Base-by-base conservation (phyloP, 1,140 invertebrate species). In the Drosophila gunungcola region DNA sequence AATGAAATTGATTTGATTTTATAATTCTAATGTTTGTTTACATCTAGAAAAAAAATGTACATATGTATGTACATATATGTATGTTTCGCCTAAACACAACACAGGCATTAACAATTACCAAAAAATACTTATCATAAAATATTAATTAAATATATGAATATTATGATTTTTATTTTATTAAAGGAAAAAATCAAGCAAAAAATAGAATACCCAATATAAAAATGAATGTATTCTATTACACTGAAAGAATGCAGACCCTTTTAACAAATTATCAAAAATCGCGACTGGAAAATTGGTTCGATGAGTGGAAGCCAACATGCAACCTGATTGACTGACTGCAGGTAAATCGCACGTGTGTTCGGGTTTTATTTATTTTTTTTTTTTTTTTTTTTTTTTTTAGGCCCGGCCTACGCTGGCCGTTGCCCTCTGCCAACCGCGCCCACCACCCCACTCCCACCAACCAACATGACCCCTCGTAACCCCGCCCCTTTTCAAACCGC, bases 251-350 rank as follows among this genome's bases (percentile, higher is more conserved):
- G 1, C 2, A 3, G 12, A 16, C 11, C 34, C 21, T 54, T 29
- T 7, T 10, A 11, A 11, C 36, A 11, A 38, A 38, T 42, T 42
- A 42, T 13, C 41, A 5, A 42, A 16, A 25, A 45, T 21, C 16
- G 42, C 13, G 21, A 12, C 25, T 21, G 3, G 32, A 52, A 53
- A 53, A 53, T n/a, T n/a, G 61, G 43, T 48, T 58, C 54, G 63
- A 36, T 57, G 65, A 2, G n/a, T 10, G 12, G 27, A 12, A 32
- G 60, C 25, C 27, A 75, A 80, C 78, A 70, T 75, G 76, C 64
- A 64, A 65, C 63, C 43, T 38, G 27, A 25, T 67, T 51, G 55
- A 42, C n/a, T 12, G 32, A 55, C 42, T 43, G 41, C 54, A 56
- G 41, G 54, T 56, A 63, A 63, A 65, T 48, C 6, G 45, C 68